Evolutionary conservation across 1,140 invertebrate species (phyloP), one percentile per base, ranked within the genome.

Genomic region (Drosophila miranda): DNA sequence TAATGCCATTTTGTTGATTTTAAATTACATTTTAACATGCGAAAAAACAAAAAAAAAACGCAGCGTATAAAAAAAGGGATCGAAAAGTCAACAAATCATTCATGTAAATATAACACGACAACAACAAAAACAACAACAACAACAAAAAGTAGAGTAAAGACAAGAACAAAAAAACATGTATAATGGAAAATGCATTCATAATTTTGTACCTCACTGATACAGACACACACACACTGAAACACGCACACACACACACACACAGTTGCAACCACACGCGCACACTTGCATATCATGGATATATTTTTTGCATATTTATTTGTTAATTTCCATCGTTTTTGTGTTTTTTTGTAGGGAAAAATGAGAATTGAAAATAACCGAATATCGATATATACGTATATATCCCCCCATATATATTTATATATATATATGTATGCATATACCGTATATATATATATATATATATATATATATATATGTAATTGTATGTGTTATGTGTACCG

Each of bases 401-500:
- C 51, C 50, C 42, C 46, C 11, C 3, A 55, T 50, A 67, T 59
- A 86, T 79, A n/a, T n/a, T n/a, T n/a, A 69, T 63, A 57, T 69
- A 71, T 52, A 16, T 63, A 71, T 70, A 75, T 61, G 63, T 76
- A 71, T 66, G 46, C 67, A 66, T 75, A 66, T 13, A 38, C 3
- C 34, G 52, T 62, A 49, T 46, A 56, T 63, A 67, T 60, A 54
- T 42, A 55, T 16, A n/a, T 60, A 54, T 42, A 55, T 62, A 49
- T 46, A 56, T 63, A 67, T 60, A 54, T 42, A 55, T 74, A 64
- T 60, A 70, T 66, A 50, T 74, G 66, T 75, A 66, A 75, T 61
- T 75, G 77, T 80, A 80, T 80, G 77, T 86, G 82, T 86, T 87
- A 89, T 89, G 89, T 90, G 89, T 90, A 84, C 86, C 64, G 64